phyloP scores from a whole-genome alignment of 2,113 vertebrate genomes.

The Muntiacus muntjak region DNA sequence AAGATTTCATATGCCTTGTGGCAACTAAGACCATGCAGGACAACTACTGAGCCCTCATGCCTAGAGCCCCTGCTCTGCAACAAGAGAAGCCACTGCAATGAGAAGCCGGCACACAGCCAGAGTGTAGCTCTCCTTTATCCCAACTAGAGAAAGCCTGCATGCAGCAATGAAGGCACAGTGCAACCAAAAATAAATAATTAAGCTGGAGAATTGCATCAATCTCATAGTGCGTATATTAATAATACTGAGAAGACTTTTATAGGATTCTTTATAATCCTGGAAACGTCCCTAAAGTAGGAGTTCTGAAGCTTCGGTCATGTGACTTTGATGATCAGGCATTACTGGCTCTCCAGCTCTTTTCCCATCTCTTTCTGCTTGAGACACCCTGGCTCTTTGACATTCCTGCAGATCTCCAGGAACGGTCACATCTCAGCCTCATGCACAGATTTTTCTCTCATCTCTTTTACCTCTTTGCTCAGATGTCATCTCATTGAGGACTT shows the following conservation, averaged over 20 bases:
- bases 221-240: not conserved
- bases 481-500: not conserved
- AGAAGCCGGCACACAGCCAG: not conserved
- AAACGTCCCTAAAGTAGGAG: not conserved
- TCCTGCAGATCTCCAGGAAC: not conserved
- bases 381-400: not conserved
- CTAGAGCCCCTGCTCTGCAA: not conserved
- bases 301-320: not conserved
- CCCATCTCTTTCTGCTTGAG: not conserved
- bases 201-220: not conserved
- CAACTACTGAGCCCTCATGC: not conserved
- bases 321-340: not conserved
- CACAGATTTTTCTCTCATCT: not conserved
- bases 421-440: not conserved
- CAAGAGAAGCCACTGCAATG: not conserved
- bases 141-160: not conserved
- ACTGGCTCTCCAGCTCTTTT: not conserved
- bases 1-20: not conserved
- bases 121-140: not conserved
- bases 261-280: not conserved
- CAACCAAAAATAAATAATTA: not conserved
- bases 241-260: not conserved
- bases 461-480: not conserved
- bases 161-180: not conserved
- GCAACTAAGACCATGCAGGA: not conserved